Conservation (phyloP, 2,888 invertebrate species). For the Liposcelis brunnea region DNA sequence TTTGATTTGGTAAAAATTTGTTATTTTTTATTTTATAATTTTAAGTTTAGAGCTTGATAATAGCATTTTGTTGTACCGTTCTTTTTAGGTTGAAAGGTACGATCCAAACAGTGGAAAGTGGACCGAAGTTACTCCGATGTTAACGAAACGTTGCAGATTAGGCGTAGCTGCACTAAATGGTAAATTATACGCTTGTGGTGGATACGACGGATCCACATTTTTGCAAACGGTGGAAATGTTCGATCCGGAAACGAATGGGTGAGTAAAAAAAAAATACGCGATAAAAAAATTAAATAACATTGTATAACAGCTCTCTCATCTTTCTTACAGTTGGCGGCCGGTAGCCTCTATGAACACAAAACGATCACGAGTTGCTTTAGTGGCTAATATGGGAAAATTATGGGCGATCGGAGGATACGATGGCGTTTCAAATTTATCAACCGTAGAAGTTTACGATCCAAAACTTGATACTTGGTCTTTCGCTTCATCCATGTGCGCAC, state of each 20-base stretch:
- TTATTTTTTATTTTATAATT: background rate
- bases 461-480: constrained; percentile 52
- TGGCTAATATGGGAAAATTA: constrained; percentile 66
- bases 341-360: constrained; percentile 68
- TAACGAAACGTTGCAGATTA: constrained; percentile 61
- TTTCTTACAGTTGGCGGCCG: constrained; percentile 43
- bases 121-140: constrained; percentile 60
- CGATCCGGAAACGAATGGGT: constrained; percentile 52
- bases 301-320: too few species aligned
- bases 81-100: constrained; percentile 52
- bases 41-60: background rate
- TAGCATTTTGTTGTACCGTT: constrained; percentile 10
- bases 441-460: constrained; percentile 74
- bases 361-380: constrained; percentile 62
- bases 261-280: constrained; percentile 19
- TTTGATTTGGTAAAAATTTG: constrained; percentile 62
- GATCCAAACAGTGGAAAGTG: constrained; percentile 56
- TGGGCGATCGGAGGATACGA: constrained; percentile 70
- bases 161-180: constrained; percentile 68
- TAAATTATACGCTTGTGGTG: constrained; percentile 68
- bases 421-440: constrained; percentile 60
- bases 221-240: constrained; percentile 66
- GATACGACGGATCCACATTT: constrained; percentile 72
- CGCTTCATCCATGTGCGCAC: constrained; percentile 62
- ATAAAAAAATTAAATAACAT: too few species aligned